phyloP scores from a whole-genome alignment of 2,113 vertebrate species.

The Chaenogobius annularis region DNA sequence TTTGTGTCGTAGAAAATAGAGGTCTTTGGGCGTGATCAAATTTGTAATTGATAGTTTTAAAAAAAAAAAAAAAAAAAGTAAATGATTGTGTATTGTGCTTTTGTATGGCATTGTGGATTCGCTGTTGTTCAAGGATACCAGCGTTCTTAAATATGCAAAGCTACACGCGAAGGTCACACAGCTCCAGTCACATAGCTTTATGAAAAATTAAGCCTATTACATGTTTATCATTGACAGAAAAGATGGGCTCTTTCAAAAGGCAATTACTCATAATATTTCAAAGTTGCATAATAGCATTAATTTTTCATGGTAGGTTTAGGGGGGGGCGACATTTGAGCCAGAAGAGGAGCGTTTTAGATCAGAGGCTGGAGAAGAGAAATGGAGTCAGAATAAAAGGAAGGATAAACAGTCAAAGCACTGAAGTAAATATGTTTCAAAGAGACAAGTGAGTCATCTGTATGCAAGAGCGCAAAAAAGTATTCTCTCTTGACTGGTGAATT shows the following conservation, averaged over 20 bases:
- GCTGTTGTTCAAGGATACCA: neutral
- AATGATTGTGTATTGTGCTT: neutral
- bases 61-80: neutral
- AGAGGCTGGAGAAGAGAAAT: conserved; percentile 51
- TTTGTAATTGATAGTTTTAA: too few relatives aligned
- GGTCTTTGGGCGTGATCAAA: too few relatives aligned
- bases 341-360: conserved; percentile 54
- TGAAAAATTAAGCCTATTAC: conserved; percentile 46
- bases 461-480: conserved; percentile 28
- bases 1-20: too few relatives aligned
- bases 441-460: conserved; percentile 34
- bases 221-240: conserved; percentile 57
- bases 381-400: conserved; percentile 41
- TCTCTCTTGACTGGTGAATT: neutral
- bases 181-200: conserved; percentile 28
- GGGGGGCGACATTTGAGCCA: conserved; percentile 46
- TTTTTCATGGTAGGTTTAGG: conserved; percentile 47
- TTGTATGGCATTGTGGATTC: neutral
- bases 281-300: conserved; percentile 51
- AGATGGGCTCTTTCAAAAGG: conserved; percentile 57
- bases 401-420: conserved; percentile 50
- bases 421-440: conserved; percentile 62
- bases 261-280: conserved; percentile 56
- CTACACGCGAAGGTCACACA: conserved; percentile 48
- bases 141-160: conserved; percentile 23